Base-by-base conservation (phyloP, 2,888 invertebrate genomes). In the Heliothis peltigera region DNA sequence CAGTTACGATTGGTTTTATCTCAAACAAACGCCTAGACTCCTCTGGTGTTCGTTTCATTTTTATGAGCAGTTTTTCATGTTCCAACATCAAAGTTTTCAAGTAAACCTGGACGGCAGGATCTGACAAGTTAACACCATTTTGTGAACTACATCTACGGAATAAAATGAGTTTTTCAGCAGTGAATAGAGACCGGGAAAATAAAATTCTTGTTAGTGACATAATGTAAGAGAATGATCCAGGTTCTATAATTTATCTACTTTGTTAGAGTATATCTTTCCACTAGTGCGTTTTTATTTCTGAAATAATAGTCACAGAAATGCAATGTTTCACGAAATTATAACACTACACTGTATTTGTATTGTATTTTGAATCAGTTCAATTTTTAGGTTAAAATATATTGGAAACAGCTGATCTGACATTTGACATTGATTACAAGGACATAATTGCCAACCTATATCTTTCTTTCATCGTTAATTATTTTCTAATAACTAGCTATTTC, bases 1-100 rank as follows among this genome's bases (percentile, higher is more conserved):
- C 92, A 62, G 84, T 89, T 0, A 97, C 95, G 10, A 97, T 90
- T 1, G 96, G 96, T 82, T 95, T 95, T 77, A 96, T 91, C 82
- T 95, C 92, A 56, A 84, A 79, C 3, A 94, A 82, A 0, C 94
- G 87, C 64, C 84, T 88, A 0, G 80, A 73, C 75, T 93, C 93
- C 44, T 90, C 89, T 2, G 74, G 10, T 35, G 82, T 87, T 49
- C 89, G 83, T 21, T 88, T 86, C 47, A 81, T 64, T 87, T 83
- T 91, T 0, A 90, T 85, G 1, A 90, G 88, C 21, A 96, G 86
- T n/a, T 89, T 87, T 69, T 96, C 95, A 79, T 96, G 96, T 85
- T 96, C 96, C 18, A 93, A 65, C 53, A 95, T 92, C 32, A 96
- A 82, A 58, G 91, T 87, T 75, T 94, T 95, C 12, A 96, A 86